A percentile compares a stretch with the other conserved stretches of the same genome.
Conservation (phyloP, 1,140 invertebrate genomes). For the Drosophila kikkawai region DNA sequence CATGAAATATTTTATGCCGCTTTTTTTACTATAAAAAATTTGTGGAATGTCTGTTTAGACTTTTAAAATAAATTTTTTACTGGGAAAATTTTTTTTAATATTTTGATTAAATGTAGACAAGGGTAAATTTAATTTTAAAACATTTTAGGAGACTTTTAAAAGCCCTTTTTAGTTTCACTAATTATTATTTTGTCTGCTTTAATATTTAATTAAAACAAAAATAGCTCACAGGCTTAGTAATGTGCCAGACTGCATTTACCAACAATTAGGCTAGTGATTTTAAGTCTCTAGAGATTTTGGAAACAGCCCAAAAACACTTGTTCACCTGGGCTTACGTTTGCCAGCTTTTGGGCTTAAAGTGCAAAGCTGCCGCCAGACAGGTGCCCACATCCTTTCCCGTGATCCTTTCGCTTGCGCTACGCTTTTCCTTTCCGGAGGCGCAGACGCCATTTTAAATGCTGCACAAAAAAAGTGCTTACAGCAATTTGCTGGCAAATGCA, state of each 20-base stretch:
- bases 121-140: background rate
- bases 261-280: slow-evolving; percentile 37
- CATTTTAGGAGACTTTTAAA: background rate
- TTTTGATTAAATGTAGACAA: background rate
- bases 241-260: background rate
- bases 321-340: slow-evolving; percentile 25
- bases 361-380: slow-evolving; percentile 35
- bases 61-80: background rate
- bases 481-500: slow-evolving; percentile 71
- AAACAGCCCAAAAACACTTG: slow-evolving; percentile 24
- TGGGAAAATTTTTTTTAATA: background rate
- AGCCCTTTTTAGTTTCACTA: no score
- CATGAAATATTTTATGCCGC: background rate
- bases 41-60: no score
- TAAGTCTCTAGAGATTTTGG: slow-evolving; percentile 3
- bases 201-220: no score
- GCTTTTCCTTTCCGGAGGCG: slow-evolving; percentile 19
- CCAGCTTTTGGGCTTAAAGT: slow-evolving; percentile 47
- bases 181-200: background rate
- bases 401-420: background rate
- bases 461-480: slow-evolving; percentile 53
- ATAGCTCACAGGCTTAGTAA: background rate
- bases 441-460: slow-evolving; percentile 69
- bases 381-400: background rate
- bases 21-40: background rate